Evolutionary conservation across 2,888 invertebrate species (phyloP).

Genomic region (Leptarthrus brevirostris): DNA sequence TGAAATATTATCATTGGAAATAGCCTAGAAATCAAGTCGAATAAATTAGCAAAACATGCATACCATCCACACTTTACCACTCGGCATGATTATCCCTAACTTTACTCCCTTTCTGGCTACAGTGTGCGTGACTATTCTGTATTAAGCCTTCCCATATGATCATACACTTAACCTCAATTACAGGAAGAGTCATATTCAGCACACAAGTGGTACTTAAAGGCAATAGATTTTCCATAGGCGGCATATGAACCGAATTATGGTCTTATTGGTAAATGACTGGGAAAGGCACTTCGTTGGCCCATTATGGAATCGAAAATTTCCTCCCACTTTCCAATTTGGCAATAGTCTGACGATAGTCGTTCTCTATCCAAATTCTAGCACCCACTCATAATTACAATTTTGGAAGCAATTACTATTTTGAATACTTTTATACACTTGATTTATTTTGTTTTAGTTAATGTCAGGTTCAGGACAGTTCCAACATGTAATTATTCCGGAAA

Average conservation of each 20-base stretch:
- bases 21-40: constrained; percentile 29
- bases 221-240: constrained; percentile 48
- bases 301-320: constrained; percentile 37
- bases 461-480: background rate
- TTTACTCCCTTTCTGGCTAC: background rate
- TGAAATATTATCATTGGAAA: constrained; percentile 35
- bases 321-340: constrained; percentile 22
- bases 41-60: constrained; percentile 45
- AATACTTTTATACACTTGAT: constrained; percentile 10
- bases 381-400: constrained; percentile 26
- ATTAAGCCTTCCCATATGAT: constrained; percentile 48
- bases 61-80: constrained; percentile 23
- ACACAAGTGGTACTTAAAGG: constrained; percentile 48
- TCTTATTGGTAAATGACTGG: constrained; percentile 50
- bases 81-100: constrained; percentile 1
- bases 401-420: constrained; percentile 29
- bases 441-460: background rate
- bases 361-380: constrained; percentile 5
- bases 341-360: constrained; percentile 13
- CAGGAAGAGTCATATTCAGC: constrained; percentile 49
- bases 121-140: constrained; percentile 46
- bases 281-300: constrained; percentile 46
- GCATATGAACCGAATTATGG: constrained; percentile 48
- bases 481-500: background rate
- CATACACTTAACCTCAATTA: constrained; percentile 51